phyloP scores from a whole-genome alignment of 2,888 invertebrate genomes.

The Lasioglossum villosulum region DNA sequence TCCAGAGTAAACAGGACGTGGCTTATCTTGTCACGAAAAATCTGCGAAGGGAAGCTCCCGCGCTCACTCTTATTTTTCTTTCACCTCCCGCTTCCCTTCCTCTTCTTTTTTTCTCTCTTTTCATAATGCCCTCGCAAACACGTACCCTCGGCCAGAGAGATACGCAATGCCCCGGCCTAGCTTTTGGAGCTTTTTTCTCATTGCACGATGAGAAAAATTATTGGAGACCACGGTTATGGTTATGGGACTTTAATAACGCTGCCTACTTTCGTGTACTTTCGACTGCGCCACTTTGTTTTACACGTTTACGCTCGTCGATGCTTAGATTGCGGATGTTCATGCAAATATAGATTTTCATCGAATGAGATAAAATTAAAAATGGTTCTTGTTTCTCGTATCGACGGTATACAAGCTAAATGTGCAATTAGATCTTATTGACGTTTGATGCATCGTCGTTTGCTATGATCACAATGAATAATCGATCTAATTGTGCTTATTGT shows the following conservation, averaged over 20 bases:
- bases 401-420: neutral
- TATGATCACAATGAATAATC: neutral
- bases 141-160: constrained; percentile 59
- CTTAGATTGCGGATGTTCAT: neutral
- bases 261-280: constrained; percentile 29
- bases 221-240: constrained; percentile 49
- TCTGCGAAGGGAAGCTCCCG: constrained; percentile 79
- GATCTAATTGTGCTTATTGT: neutral
- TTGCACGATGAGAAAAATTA: constrained; percentile 46
- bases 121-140: constrained; percentile 74
- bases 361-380: neutral
- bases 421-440: neutral
- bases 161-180: constrained; percentile 34
- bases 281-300: neutral
- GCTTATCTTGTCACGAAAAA: constrained; percentile 84
- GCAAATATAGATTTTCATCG: neutral
- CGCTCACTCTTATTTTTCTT: constrained; percentile 70
- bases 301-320: neutral
- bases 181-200: constrained; percentile 41
- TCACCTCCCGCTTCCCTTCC: constrained; percentile 29
- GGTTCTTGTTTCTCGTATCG: neutral
- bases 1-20: constrained; percentile 83
- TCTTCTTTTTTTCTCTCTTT: constrained; percentile 32
- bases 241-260: constrained; percentile 59
- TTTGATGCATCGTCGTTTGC: neutral